Evolutionary conservation across 2,113 vertebrate species (phyloP), one percentile per base, ranked within the genome.

Genomic region (Scartelaos histophorus): DNA sequence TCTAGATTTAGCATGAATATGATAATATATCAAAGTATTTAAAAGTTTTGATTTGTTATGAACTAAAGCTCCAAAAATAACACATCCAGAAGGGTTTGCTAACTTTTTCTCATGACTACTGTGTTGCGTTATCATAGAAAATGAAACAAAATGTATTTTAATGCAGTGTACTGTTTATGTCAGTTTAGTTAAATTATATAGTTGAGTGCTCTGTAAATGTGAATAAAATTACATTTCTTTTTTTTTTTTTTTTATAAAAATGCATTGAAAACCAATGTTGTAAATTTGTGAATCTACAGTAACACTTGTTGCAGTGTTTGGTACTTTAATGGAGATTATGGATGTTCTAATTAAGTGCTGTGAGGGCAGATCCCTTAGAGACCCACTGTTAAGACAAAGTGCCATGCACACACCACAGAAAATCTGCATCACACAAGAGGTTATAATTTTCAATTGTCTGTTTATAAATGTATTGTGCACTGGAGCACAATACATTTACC

Each of bases 331-430:
- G 22, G 24, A 73, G 53, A 67, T 75, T 22, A 56, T 72, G 46
- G 21, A 75, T 25, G 13, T 17, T 7, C 17, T 16, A 11, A 13
- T 7, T 38, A 7, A 7, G 16, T n/a, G 17, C 2, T 38, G 17
- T 64, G 29, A 10, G n/a, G 9, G 16, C 38, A 64, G 12, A n/a
- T 38, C 3, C 3, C 29, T n/a, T 38, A 51, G 29, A 57, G 45
- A 66, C 53, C 21, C 29, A 45, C 34, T 73, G 64, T 72, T 57
- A 24, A 73, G 70, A 77, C 56, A 15, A 57, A 61, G 22, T 13
- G 25, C 74, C 46, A 67, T 24, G 13, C 3, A 24, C 80, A 70
- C 5, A n/a, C 82, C 67, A 84, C 78, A 46, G 19, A 75, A 45
- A 68, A 61, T 53, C 70, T 68, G 15, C 16, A 68, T 71, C 69